Evolutionary conservation across 2,888 invertebrate genomes (phyloP).

Genomic region (Rotaria macrura): DNA sequence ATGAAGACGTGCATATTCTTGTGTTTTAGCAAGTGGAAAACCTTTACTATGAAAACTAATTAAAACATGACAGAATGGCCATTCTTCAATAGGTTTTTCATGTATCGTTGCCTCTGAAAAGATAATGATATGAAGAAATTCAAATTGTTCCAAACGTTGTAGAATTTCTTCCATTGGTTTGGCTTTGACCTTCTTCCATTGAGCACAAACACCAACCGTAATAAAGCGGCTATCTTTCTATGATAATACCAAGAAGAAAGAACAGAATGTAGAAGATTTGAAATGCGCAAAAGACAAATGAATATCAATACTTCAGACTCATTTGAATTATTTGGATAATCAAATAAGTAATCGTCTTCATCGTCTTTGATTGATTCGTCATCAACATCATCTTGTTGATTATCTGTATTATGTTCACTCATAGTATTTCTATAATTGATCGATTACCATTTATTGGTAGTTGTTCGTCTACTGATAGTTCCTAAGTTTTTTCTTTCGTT

Average conservation of each 20-base stretch:
- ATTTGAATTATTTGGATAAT: neutral
- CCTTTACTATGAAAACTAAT: constrained; percentile 97
- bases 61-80: constrained; percentile 82
- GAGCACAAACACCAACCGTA: constrained; percentile 94
- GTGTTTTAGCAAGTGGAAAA: constrained; percentile 93
- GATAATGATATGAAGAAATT: constrained; percentile 80
- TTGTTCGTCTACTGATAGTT: neutral
- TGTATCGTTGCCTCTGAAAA: constrained; percentile 92
- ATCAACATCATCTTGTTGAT: neutral
- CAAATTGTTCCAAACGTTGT: constrained; percentile 83
- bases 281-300: neutral
- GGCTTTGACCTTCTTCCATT: constrained; percentile 96
- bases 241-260: neutral
- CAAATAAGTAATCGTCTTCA: neutral
- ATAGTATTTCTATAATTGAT: neutral
- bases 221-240: constrained; percentile 48
- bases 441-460: neutral
- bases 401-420: neutral
- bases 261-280: too few species aligned
- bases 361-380: neutral
- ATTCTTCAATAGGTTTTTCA: constrained; percentile 86
- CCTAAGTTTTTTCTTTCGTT: neutral
- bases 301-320: neutral
- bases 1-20: constrained; percentile 80
- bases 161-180: constrained; percentile 99